Percentiles rank a stretch among this genome's conserved stretches.
phyloP scores from a whole-genome alignment of 2,888 invertebrate species.

The Encarsia formosa region DNA sequence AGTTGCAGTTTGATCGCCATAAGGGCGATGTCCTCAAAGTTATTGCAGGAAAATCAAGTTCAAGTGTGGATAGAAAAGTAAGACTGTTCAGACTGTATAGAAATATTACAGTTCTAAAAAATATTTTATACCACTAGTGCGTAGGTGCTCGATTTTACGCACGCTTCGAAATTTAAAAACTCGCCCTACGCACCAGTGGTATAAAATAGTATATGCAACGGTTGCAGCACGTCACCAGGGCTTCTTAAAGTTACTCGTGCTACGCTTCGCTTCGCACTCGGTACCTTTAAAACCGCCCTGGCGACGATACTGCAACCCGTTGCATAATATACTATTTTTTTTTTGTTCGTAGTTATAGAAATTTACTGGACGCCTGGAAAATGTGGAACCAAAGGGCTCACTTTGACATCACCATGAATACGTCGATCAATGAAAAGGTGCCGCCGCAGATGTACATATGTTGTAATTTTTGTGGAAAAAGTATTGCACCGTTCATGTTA shows the following conservation, averaged over 20 bases:
- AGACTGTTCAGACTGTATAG: not conserved
- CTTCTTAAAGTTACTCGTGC: too few species aligned
- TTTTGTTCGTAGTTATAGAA: constrained; percentile 73
- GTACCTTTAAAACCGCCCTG: too few species aligned
- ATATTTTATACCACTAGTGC: too few species aligned
- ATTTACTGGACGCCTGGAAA: constrained; percentile 82
- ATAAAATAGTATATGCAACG: too few species aligned
- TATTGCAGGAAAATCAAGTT: constrained; percentile 60
- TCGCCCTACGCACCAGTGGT: too few species aligned
- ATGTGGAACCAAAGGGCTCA: constrained; percentile 86
- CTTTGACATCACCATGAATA: constrained; percentile 77
- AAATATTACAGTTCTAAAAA: constrained; percentile 3
- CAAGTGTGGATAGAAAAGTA: constrained; percentile 69
- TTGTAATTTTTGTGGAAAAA: constrained; percentile 94
- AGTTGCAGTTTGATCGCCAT: constrained; percentile 79
- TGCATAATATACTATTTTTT: too few species aligned
- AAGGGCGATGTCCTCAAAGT: constrained; percentile 69
- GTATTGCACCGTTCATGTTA: constrained; percentile 75
- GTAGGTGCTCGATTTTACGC: too few species aligned
- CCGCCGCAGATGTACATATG: constrained; percentile 73
- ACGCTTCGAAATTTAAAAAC: too few species aligned
- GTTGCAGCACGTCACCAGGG: too few species aligned
- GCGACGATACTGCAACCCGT: too few species aligned
- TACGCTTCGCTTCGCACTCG: too few species aligned
- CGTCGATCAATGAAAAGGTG: constrained; percentile 57